Evolutionary conservation across 2,888 invertebrate species (phyloP), one percentile per base, ranked within the genome.

Genomic region (Escarpia spicata): DNA sequence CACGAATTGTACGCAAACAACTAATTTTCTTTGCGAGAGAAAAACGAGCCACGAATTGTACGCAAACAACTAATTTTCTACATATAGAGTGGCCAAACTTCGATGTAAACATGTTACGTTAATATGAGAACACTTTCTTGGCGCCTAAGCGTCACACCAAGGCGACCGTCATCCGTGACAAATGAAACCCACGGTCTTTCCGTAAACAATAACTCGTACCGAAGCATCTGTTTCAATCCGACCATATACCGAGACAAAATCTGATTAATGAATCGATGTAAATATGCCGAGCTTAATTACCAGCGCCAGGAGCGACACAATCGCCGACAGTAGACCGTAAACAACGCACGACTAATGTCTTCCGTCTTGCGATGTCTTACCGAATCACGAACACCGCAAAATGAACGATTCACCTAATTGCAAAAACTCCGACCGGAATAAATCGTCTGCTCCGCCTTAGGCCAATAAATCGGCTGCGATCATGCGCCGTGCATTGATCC

Each of bases 381-480:
- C 75, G 75, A 75, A 26, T 75, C 26, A 52, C 52, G 52, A 52
- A 52, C 52, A 15, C 52, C 52, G 52, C 52, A 52, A 52, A 52
- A 52, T 52, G 52, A 52, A 52, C 52, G 52, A 52, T 52, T 75
- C 75, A 26, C 75, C 75, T 75, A 75, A 75, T 75, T 75, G 26
- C 75, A 75, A 75, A 75, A 75, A 75, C 26, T 75, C 75, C n/a
- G 75, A 75, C 75, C 75, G 19, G 75, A 26, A 75, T 75, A 75
- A 75, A 75, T 75, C 26, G 75, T 75, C 75, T 75, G 6, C 26
- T 15, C 26, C 52, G 75, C 6, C 75, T 19, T 26, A 26, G 75
- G 75, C 75, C 75, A 75, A 75, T 75, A 75, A 75, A 75, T 75
- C 75, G 75, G 75, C 75, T 75, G 75, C 75, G 75, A 75, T 75